phyloP scores from a whole-genome alignment of 2,797 vertebrate species.

The Podarcis lilfordi region DNA sequence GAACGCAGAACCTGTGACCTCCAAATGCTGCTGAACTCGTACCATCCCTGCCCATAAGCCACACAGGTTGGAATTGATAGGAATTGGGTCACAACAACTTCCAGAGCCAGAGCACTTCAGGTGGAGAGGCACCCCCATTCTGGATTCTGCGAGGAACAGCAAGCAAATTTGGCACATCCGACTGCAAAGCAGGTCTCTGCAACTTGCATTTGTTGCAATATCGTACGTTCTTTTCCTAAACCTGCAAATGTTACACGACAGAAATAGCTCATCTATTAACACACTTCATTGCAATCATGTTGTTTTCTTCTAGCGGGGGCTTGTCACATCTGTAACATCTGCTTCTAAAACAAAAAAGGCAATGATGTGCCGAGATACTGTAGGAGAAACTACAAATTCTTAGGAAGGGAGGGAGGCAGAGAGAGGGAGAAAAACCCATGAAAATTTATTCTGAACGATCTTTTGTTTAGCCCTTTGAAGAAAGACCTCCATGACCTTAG shows the following conservation, averaged over 20 bases:
- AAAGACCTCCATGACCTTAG: conserved; percentile 88
- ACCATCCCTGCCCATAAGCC: too few relatives aligned
- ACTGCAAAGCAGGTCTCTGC: neutral
- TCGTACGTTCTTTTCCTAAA: neutral
- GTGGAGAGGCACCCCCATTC: too few relatives aligned
- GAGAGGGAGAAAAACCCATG: neutral
- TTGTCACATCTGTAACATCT: conserved; percentile 49
- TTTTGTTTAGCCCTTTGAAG: conserved; percentile 76
- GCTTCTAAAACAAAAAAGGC: conserved; percentile 42
- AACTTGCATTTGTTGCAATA: neutral
- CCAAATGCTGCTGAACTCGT: too few relatives aligned
- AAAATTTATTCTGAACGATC: conserved; percentile 63
- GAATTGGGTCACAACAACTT: too few relatives aligned
- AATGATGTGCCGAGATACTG: conserved; percentile 57
- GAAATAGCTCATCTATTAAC: conserved; percentile 38
- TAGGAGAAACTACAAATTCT: conserved; percentile 56
- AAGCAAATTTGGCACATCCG: conserved; percentile 19
- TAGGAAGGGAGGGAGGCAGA: conserved; percentile 19
- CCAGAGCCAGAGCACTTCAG: too few relatives aligned
- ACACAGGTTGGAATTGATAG: too few relatives aligned
- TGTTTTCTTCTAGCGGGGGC: neutral
- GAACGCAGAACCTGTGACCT: too few relatives aligned
- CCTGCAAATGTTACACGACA: conserved; percentile 26
- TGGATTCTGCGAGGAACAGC: conserved; percentile 14
- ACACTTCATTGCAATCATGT: neutral